phyloP scores from a whole-genome alignment of 2,113 vertebrate species.

The Talpa occidentalis region DNA sequence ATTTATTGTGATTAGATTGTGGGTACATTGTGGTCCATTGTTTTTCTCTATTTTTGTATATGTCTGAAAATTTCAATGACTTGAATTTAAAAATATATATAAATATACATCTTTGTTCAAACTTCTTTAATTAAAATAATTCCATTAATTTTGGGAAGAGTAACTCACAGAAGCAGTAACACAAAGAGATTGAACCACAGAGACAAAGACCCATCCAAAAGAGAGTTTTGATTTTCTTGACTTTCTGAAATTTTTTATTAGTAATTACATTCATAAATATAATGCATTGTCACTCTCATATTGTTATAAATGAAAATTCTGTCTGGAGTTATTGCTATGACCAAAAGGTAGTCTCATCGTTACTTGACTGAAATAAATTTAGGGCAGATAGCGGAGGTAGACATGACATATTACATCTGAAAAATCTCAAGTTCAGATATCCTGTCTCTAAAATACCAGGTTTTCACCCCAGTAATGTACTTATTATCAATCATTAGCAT shows the following conservation, averaged over 20 bases:
- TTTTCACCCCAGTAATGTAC: not conserved
- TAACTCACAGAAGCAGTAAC: not conserved
- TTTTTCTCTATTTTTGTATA: slow-evolving; percentile 24
- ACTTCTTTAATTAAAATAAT: not conserved
- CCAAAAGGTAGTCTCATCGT: not conserved
- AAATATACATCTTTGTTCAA: not conserved
- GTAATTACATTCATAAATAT: not conserved
- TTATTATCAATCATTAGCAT: not conserved
- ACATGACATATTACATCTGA: not conserved
- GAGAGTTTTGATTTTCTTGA: not conserved
- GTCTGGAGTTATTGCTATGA: not conserved
- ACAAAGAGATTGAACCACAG: not conserved
- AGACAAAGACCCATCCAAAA: not conserved
- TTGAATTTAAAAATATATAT: not conserved
- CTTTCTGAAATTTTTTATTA: not conserved
- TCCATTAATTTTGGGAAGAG: not conserved
- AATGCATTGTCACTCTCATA: not conserved
- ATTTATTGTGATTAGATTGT: not conserved
- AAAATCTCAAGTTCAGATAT: not conserved
- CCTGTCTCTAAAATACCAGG: not conserved
- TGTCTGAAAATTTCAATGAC: slow-evolving; percentile 33
- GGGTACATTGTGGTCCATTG: not conserved
- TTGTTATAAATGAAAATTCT: slow-evolving; percentile 19
- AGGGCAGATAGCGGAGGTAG: not conserved
- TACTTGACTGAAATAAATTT: not conserved